Conservation (phyloP, 1,140 invertebrate species). For the Diprion similis region DNA sequence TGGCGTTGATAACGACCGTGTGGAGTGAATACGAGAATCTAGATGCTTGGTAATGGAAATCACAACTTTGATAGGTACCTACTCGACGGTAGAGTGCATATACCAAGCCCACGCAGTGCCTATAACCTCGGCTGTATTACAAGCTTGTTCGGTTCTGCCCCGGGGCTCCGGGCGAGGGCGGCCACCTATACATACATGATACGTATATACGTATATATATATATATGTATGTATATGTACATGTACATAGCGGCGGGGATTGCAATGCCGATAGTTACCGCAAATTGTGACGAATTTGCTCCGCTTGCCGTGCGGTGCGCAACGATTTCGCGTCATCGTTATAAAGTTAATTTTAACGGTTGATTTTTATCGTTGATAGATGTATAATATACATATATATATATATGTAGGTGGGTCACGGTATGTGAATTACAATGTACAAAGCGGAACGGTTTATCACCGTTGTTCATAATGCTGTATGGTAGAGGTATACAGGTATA, state of each 20-base stretch:
- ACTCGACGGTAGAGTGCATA: not conserved
- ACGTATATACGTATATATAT: too few relatives aligned
- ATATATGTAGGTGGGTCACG: not conserved
- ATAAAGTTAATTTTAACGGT: not conserved
- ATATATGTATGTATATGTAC: not conserved
- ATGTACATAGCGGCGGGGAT: not conserved
- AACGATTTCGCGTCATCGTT: not conserved
- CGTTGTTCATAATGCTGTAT: too few relatives aligned
- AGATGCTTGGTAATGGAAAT: constrained; percentile 4
- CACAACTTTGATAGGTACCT: constrained; percentile 2
- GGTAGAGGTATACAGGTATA: too few relatives aligned
- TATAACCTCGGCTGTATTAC: not conserved
- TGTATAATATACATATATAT: not conserved
- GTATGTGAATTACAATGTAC: not conserved
- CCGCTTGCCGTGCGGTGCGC: not conserved
- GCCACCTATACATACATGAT: too few relatives aligned
- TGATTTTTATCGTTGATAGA: not conserved
- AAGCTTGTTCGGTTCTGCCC: constrained; percentile 2
- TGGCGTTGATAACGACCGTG: not conserved
- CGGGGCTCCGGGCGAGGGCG: not conserved
- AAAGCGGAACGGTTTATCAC: too few relatives aligned
- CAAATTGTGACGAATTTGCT: constrained; percentile 3
- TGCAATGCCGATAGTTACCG: constrained; percentile 3
- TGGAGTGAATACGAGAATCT: not conserved
- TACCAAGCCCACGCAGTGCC: not conserved